Percentiles rank a stretch among this genome's conserved stretches.
These are phyloP conservation scores for Luperina nickerlii DNA, from an alignment of 2,888 invertebrate species.

Conservation along the genomic window DNA sequence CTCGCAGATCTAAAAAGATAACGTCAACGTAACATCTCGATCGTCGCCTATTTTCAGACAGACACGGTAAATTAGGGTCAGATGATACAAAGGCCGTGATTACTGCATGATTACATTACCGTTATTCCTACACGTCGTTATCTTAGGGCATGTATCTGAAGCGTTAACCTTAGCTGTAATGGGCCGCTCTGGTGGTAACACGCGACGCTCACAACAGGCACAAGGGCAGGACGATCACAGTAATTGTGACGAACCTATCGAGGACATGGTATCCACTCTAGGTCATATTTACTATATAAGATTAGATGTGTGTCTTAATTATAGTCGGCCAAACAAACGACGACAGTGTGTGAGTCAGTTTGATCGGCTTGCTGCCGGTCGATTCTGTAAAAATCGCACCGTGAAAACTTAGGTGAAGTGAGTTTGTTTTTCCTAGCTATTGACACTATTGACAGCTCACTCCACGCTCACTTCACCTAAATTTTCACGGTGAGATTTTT, in stretches of 20 bases:
- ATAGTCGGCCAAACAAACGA: conserved; percentile 5
- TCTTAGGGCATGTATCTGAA: conserved; percentile 73
- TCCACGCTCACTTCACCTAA: no score
- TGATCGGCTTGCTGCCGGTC: no score
- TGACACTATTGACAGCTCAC: no score
- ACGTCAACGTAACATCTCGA: conserved; percentile 8
- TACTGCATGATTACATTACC: conserved; percentile 57
- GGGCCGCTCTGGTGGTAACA: conserved; percentile 69
- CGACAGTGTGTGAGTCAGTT: not conserved
- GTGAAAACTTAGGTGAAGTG: no score
- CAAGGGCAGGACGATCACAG: conserved; percentile 80
- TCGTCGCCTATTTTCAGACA: conserved; percentile 20
- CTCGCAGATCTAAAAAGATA: not conserved
- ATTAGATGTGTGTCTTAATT: conserved; percentile 18
- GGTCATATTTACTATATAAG: conserved; percentile 60
- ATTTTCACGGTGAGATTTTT: no score
- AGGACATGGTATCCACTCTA: conserved; percentile 65
- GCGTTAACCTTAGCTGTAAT: conserved; percentile 70
- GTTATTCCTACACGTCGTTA: conserved; percentile 66
- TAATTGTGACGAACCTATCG: conserved; percentile 69
- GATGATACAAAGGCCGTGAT: conserved; percentile 49
- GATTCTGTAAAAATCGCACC: no score
- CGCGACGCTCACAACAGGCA: conserved; percentile 79
- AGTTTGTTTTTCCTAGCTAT: no score
- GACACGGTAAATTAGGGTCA: conserved; percentile 43